Evolutionary conservation across 1,140 invertebrate genomes (phyloP).

Genomic region (Lepeophtheirus salmonis): DNA sequence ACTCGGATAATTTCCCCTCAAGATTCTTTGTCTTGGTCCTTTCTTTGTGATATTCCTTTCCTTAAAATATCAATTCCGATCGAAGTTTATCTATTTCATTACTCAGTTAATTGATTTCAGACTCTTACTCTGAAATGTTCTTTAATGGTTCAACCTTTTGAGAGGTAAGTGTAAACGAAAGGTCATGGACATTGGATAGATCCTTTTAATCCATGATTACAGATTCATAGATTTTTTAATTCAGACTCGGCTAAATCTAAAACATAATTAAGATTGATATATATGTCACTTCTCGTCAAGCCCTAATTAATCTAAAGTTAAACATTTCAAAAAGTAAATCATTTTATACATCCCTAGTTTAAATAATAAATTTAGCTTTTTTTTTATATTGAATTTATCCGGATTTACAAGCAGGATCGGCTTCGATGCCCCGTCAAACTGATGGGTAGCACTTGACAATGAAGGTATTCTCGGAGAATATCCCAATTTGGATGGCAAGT

Average conservation of each 20-base stretch:
- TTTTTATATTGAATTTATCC: no score
- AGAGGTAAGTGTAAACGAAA: background rate
- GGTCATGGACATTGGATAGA: background rate
- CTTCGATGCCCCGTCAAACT: no score
- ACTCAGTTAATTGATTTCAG: conserved; percentile 4
- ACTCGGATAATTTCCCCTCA: background rate
- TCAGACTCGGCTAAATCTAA: conserved; percentile 5
- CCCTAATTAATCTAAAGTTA: no score
- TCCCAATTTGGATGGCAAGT: no score
- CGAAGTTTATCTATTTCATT: background rate
- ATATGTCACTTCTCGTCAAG: no score
- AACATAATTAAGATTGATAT: no score
- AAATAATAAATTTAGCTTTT: no score
- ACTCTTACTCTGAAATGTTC: background rate
- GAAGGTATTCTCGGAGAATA: no score
- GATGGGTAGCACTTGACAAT: no score
- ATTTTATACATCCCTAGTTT: no score
- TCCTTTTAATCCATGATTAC: conserved; percentile 4
- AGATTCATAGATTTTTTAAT: background rate
- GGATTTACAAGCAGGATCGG: no score
- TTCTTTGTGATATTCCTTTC: background rate
- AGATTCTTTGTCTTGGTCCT: background rate
- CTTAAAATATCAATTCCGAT: background rate
- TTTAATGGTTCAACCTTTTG: conserved; percentile 1
- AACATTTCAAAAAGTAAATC: no score